Evolutionary conservation across 1,140 invertebrate genomes (phyloP), one percentile per base, ranked within the genome.

Genomic region (Aethina tumida): DNA sequence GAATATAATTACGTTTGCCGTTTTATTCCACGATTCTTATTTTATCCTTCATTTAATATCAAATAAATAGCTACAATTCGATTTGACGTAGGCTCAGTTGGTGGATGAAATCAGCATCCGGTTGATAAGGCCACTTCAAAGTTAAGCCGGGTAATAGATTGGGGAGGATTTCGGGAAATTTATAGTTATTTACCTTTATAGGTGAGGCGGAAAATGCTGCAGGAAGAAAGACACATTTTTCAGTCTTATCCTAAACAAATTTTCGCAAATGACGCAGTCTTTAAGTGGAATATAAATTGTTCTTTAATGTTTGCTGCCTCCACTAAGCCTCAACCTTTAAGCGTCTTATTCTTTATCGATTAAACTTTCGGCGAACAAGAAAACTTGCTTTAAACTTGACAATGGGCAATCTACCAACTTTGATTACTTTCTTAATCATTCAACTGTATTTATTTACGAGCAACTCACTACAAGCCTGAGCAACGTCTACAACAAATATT

Each of bases 11-110:
- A 35, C 21, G 24, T 24, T 44, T 33, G 35, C 25, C 21, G 17
- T 35, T 43, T 40, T 45, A 41, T 45, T 41, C 34, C 26, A 31
- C 18, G 32, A 20, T 37, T 37, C 45, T 41, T 43, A 47, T 47
- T 47, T 47, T 37, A 47, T 39, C 45, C 32, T 40, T 47, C 45
- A 47, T 47, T 47, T 47, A 47, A 43, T 47, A 47, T 39, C 26
- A 29, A 43, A 36, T 39, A 47, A 47, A 47, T 47, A 43, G 45
- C 43, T 47, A 43, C 45, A 43, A 39, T 47, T 42, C 45, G 45
- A 47, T 47, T 47, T 43, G 35, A 31, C 40, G 32, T 43, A 35
- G 41, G 45, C 26, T 35, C 40, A 42, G 39, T 39, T 34, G 31
- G 34, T 30, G 28, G 32, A 47, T 47, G 39, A 43, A 47, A 47